Evolutionary conservation across 2,888 invertebrate genomes (phyloP).

Genomic region (Polydrusus cervinus): DNA sequence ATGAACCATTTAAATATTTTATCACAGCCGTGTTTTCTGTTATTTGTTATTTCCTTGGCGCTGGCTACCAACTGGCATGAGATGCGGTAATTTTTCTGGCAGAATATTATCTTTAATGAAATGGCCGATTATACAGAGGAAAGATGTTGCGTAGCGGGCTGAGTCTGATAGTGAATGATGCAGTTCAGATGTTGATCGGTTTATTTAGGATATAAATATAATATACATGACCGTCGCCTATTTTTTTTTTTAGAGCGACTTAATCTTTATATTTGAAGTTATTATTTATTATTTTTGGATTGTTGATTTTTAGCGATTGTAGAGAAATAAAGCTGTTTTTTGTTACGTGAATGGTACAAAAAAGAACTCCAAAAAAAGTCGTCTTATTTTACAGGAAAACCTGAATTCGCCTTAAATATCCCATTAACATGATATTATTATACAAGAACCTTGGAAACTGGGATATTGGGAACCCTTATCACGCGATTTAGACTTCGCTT

Average conservation of each 20-base stretch:
- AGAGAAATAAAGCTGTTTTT: conserved; percentile 44
- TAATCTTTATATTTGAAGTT: conserved; percentile 41
- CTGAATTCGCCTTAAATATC: not conserved
- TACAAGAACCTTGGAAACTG: too few relatives aligned
- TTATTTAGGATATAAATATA: conserved; percentile 38
- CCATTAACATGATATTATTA: too few relatives aligned
- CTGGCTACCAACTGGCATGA: too few relatives aligned
- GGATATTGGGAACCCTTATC: too few relatives aligned
- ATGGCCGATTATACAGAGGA: too few relatives aligned
- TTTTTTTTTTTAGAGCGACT: conserved; percentile 35
- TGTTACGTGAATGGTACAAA: conserved; percentile 46
- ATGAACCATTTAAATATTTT: too few relatives aligned
- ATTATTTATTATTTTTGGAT: conserved; percentile 51
- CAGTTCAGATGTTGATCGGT: conserved; percentile 23
- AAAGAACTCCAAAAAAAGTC: conserved; percentile 30
- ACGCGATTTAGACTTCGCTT: too few relatives aligned
- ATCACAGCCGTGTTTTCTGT: too few relatives aligned
- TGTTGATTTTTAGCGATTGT: conserved; percentile 47
- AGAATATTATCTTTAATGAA: too few relatives aligned
- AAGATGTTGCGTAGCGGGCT: not conserved
- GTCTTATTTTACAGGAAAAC: conserved; percentile 13
- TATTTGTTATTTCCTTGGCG: too few relatives aligned
- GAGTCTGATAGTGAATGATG: conserved; percentile 8
- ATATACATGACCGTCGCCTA: conserved; percentile 40
- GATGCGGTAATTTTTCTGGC: too few relatives aligned